Evolutionary conservation across 1,140 invertebrate genomes (phyloP), one percentile per base, ranked within the genome.

Genomic region (Drosophila tropicalis): DNA sequence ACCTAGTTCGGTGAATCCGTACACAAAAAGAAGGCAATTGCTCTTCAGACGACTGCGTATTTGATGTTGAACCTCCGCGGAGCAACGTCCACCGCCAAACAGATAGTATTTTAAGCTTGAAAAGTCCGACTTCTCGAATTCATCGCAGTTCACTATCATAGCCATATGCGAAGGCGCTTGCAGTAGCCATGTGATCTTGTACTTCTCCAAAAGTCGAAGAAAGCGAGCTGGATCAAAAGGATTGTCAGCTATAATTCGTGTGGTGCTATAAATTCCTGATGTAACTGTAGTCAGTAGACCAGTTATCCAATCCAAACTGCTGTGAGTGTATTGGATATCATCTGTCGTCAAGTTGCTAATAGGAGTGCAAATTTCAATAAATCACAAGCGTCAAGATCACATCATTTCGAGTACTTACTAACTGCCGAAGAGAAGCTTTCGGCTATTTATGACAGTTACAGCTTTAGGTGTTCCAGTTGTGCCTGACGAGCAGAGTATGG

Each of bases 391-490:
- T 32, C 6, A 19, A 25, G 2, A 4, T 6, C 2, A 1, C 1
- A 4, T 1, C 0, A 29, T n/a, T 7, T 39, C 1, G 0, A 3
- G 0, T 40, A 77, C 79, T 84, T 62, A 87, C 84, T 19, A 6
- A 40, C 1, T 12, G 1, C 2, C 15, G 12, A 58, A 65, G 0
- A 90, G 13, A 3, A 85, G 67, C 65, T 74, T 80, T 5, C 62
- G 64, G 51, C 78, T 85, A n/a, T 90, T 85, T 0, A 95, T 95
- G 1, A 96, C 91, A 81, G 95, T 94, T 0, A 96, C 96, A 13
- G 96, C 96, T 92, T 97, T 97, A 0, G 96, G 96, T 9, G 94
- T 91, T 41, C 96, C 96, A 32, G 96, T 97, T 2, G 96, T 96
- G 5, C 96, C 96, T 67, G 95, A 96, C 0, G 96, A 94, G 47